phyloP scores from a whole-genome alignment of 2,888 invertebrate species.

The Ochropleura plecta region DNA sequence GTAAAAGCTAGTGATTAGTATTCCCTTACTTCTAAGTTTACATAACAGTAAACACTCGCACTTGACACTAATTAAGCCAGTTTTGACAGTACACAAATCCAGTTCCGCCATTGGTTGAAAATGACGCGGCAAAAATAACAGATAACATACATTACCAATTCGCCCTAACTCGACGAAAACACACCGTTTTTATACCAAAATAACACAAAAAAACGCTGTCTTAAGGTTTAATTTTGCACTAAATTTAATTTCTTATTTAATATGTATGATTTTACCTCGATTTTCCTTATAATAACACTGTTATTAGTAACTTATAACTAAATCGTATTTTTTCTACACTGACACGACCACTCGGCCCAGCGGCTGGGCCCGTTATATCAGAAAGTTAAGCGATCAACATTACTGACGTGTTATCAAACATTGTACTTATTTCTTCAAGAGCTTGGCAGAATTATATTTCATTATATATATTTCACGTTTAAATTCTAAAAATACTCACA shows the following conservation, averaged over 20 bases:
- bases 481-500: too few relatives aligned
- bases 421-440: background rate
- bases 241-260: background rate
- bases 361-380: constrained; percentile 35
- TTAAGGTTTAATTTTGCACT: background rate
- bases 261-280: constrained; percentile 34
- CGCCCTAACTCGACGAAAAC: background rate
- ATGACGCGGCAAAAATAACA: constrained; percentile 43
- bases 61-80: constrained; percentile 13
- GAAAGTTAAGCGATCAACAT: background rate
- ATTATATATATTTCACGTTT: too few relatives aligned
- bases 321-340: constrained; percentile 6
- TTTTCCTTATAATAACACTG: constrained; percentile 11
- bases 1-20: too few relatives aligned
- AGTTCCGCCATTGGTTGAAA: background rate
- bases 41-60: background rate
- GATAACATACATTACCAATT: background rate
- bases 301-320: background rate
- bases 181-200: background rate
- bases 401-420: background rate
- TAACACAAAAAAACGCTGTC: background rate
- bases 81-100: constrained; percentile 13
- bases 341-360: constrained; percentile 24
- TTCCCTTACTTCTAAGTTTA: background rate
- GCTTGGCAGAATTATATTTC: background rate